Evolutionary conservation across 2,113 vertebrate species (phyloP).

Genomic region (Dipodomys stephensi): DNA sequence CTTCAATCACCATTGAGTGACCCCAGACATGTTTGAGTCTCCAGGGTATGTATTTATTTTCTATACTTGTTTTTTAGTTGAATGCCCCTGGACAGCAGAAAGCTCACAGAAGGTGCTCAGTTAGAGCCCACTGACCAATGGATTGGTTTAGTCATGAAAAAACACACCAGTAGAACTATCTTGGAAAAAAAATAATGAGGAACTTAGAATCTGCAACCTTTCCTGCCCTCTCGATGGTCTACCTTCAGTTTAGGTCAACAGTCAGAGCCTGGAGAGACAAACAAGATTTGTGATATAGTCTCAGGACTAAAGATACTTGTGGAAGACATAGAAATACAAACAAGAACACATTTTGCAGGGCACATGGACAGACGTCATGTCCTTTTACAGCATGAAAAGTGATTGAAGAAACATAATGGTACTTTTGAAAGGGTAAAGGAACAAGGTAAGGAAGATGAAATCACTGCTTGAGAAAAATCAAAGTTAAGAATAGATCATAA

Average conservation of each 20-base stretch:
- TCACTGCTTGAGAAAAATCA: neutral
- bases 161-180: neutral
- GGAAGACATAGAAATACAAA: neutral
- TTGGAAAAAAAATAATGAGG: constrained; percentile 1
- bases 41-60: neutral
- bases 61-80: neutral
- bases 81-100: neutral
- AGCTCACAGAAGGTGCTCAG: neutral
- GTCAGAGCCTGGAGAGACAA: neutral
- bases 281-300: neutral
- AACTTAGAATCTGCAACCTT: neutral
- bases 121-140: neutral
- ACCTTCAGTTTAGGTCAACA: neutral
- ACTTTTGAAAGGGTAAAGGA: neutral
- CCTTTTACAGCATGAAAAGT: neutral
- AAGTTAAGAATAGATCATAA: neutral
- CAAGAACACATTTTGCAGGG: neutral
- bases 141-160: neutral
- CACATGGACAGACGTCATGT: fast-evolving
- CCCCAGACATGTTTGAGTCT: neutral
- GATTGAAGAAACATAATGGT: neutral
- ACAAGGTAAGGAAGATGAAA: neutral
- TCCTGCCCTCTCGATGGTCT: neutral
- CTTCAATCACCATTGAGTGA: neutral
- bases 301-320: neutral